Evolutionary conservation across 2,888 invertebrate genomes (phyloP).

Genomic region (Lampropteryx suffumata): DNA sequence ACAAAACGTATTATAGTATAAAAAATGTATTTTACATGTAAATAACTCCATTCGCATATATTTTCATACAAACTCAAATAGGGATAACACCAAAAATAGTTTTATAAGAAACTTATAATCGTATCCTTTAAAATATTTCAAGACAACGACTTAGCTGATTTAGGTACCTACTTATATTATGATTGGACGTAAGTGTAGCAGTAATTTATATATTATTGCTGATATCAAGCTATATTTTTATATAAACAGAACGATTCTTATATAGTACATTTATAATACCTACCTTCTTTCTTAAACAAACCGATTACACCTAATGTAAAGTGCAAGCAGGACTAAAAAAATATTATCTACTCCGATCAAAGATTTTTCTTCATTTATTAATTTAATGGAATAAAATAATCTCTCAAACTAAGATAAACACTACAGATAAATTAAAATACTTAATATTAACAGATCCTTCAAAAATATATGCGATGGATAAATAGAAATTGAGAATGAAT

Average conservation of each 20-base stretch:
- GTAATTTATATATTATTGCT: constrained; percentile 2
- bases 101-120: constrained; percentile 40
- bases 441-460: constrained; percentile 27
- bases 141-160: constrained; percentile 21
- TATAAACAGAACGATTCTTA: constrained; percentile 14
- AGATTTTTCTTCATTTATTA: no score
- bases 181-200: constrained; percentile 1
- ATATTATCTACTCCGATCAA: no score
- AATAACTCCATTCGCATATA: constrained; percentile 78
- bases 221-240: constrained; percentile 20
- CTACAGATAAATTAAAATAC: no score
- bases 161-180: background rate
- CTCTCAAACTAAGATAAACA: background rate
- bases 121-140: constrained; percentile 38
- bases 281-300: no score
- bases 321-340: no score
- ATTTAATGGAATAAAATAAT: constrained; percentile 7
- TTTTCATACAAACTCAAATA: constrained; percentile 52
- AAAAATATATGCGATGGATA: constrained; percentile 76
- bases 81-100: constrained; percentile 49
- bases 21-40: constrained; percentile 52
- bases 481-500: constrained; percentile 64
- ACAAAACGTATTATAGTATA: constrained; percentile 50
- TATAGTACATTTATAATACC: background rate
- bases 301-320: no score